phyloP scores from a whole-genome alignment of 2,113 vertebrate species.

The Bostrychus sinensis region DNA sequence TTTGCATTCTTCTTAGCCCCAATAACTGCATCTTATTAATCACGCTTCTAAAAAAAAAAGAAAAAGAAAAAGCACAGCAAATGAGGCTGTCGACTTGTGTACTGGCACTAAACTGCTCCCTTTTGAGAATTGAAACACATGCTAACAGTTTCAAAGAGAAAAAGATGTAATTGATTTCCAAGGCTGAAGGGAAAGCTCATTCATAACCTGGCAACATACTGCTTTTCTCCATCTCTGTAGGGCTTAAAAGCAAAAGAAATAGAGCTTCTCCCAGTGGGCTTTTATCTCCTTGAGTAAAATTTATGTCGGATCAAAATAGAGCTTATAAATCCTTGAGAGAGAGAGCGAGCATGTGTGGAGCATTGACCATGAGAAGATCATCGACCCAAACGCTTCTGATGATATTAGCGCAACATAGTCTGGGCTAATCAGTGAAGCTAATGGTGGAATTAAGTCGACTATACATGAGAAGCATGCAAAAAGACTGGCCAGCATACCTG shows the following conservation, averaged over 20 bases:
- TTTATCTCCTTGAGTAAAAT: slow-evolving; percentile 7
- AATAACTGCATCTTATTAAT: slow-evolving; percentile 34
- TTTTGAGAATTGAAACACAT: slow-evolving; percentile 45
- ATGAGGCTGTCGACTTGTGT: slow-evolving; percentile 34
- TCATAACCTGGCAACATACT: neutral
- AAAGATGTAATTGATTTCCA: slow-evolving; percentile 29
- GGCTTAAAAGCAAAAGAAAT: slow-evolving; percentile 20
- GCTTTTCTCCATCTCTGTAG: slow-evolving; percentile 8
- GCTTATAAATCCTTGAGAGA: neutral
- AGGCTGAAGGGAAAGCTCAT: slow-evolving; percentile 7
- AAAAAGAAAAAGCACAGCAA: slow-evolving; percentile 20
- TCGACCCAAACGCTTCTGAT: neutral
- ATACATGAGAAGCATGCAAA: neutral
- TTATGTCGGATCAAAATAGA: neutral
- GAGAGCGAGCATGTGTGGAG: neutral
- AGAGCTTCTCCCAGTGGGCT: neutral
- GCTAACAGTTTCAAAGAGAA: slow-evolving; percentile 11
- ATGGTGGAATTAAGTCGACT: neutral
- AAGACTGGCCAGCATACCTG: neutral
- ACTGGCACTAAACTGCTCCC: slow-evolving; percentile 28
- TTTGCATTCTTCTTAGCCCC: slow-evolving; percentile 10
- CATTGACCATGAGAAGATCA: neutral
- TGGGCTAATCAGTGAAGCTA: neutral
- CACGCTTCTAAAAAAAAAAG: slow-evolving; percentile 22
- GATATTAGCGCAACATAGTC: neutral